Evolutionary conservation across 2,888 invertebrate genomes (phyloP).

Genomic region (Mimachlamys varia): DNA sequence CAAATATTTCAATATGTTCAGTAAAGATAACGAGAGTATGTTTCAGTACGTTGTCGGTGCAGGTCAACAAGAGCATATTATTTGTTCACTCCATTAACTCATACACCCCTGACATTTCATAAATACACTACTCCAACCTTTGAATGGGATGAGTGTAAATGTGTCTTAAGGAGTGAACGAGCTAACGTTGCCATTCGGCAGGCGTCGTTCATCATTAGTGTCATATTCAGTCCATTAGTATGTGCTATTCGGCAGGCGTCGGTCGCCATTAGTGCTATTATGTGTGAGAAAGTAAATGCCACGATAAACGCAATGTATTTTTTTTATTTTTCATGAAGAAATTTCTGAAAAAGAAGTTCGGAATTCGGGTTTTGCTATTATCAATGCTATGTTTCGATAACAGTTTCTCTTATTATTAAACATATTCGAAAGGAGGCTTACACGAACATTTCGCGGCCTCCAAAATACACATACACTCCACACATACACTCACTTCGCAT

Average conservation of each 20-base stretch:
- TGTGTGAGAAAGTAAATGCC: background rate
- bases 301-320: background rate
- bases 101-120: too few relatives aligned
- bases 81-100: background rate
- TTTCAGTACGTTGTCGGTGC: background rate
- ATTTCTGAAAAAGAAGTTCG: background rate
- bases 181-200: background rate
- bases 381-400: too few relatives aligned
- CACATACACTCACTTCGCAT: too few relatives aligned
- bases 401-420: too few relatives aligned
- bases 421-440: too few relatives aligned
- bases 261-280: constrained; percentile 13
- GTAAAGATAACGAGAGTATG: background rate
- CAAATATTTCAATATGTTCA: background rate
- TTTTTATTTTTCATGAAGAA: background rate
- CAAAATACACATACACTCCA: too few relatives aligned
- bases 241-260: constrained; percentile 20
- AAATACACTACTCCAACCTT: too few relatives aligned
- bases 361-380: background rate
- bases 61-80: background rate
- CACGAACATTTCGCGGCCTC: too few relatives aligned
- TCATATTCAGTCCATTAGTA: background rate
- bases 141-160: too few relatives aligned
- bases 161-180: too few relatives aligned
- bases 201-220: constrained; percentile 31